Base-by-base conservation (phyloP, 2,888 invertebrate genomes). In the Lymantria monacha region DNA sequence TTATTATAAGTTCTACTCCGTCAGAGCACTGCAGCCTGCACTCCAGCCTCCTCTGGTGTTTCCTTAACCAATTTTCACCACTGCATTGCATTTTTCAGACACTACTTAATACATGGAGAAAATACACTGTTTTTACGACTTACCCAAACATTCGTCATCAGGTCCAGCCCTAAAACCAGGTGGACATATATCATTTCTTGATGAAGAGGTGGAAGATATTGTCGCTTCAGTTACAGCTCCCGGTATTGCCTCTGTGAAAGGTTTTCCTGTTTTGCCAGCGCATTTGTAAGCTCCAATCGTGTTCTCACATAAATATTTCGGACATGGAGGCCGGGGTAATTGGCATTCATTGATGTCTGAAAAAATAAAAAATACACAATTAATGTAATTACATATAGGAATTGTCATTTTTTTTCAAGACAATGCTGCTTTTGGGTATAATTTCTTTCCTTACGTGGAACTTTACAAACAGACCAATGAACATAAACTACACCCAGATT, bases 281-380 rank as follows among this genome's bases (percentile, higher is more conserved):
- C 92, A 92, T 54, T 84, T 90, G 76, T 79, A 92, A 0, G 86
- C 91, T 0, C 92, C 92, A 33, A 92, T 87, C 0, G 91, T 89
- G 66, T 92, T 92, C 70, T 89, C 85, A 49, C 92, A 92, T 0
- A 91, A 74, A 60, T 91, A 90, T 54, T 88, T 89, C 0, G 90
- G 85, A 49, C 92, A 92, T 0, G 91, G 90, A 0, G 91, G 90
- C 0, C 84, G 76, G 0, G 90, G 83, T 0, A 87, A 71, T 43
- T 87, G 85, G 47, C 98, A 98, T 83, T 98, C 98, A 76, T 98
- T 95, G 33, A 98, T 94, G 77, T 99, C 99, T 88, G 63, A 41
- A 41, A 41, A 41, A 14, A 14, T 3, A 33, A 33, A 33, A 5
- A 33, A 10, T 10, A 30, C 50, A 46, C 9, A 14, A 9, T 1